These are phyloP conservation scores for Folsomia candida DNA, from an alignment of 2,888 invertebrate genomes.

Conservation along the genomic window DNA sequence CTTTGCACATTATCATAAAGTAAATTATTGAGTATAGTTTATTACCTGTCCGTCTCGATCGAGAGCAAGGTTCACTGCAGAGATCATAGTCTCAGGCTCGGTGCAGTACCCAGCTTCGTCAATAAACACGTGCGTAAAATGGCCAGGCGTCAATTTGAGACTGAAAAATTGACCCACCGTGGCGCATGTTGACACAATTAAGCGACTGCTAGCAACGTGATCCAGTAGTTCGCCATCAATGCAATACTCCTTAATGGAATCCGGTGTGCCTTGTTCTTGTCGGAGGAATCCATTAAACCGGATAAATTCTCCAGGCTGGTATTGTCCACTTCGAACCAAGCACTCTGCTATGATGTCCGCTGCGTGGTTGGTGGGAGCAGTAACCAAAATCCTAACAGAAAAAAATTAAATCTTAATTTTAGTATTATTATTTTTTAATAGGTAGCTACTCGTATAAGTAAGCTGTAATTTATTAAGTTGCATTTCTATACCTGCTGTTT, in stretches of 20 bases:
- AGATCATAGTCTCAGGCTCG: slow-evolving; percentile 85
- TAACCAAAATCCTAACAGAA: slow-evolving; percentile 68
- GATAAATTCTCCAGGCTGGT: slow-evolving; percentile 71
- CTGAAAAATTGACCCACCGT: slow-evolving; percentile 68
- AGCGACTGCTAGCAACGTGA: slow-evolving; percentile 70
- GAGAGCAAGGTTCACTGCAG: slow-evolving; percentile 60
- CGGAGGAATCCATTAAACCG: slow-evolving; percentile 58
- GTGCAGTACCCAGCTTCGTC: slow-evolving; percentile 87
- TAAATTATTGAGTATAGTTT: too few species aligned
- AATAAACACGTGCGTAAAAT: slow-evolving; percentile 85
- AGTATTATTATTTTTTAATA: too few species aligned
- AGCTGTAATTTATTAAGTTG: too few species aligned
- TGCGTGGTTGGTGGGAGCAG: slow-evolving; percentile 89
- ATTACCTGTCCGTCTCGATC: slow-evolving; percentile 45
- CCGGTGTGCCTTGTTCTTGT: slow-evolving; percentile 65
- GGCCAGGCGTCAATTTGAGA: slow-evolving; percentile 69
- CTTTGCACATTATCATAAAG: neutral
- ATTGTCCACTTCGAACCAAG: slow-evolving; percentile 66
- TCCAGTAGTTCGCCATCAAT: slow-evolving; percentile 64
- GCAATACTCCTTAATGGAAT: slow-evolving; percentile 67
- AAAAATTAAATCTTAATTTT: neutral
- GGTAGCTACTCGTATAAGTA: neutral
- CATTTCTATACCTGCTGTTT: slow-evolving; percentile 58
- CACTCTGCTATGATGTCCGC: slow-evolving; percentile 80
- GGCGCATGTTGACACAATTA: slow-evolving; percentile 82